Evolutionary conservation across 2,797 vertebrate species (phyloP), one percentile per base, ranked within the genome.

Genomic region (Scolopax bukidnonensis): DNA sequence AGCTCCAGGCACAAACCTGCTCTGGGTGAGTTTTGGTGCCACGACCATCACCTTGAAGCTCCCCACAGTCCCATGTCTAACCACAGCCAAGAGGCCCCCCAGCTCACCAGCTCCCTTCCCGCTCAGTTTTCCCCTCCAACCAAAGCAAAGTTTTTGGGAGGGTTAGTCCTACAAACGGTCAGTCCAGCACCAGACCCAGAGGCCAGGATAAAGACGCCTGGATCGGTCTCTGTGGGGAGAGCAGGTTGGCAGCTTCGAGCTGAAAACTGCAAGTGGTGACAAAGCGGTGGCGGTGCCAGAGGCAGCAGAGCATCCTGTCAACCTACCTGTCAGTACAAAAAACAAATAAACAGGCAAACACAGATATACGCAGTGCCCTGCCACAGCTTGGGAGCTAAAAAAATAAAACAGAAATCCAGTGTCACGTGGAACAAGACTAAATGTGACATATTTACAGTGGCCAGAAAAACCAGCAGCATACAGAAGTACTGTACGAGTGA

Each of bases 401-500:
- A 60, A 50, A 51, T 2, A 6, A 51, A 57, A 9, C 1, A 10
- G 9, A 74, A 84, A 30, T 38, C 28, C 69, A 59, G 11, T 24
- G 13, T 23, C 30, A 4, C 4, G 2, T 5, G 9, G 45, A 65
- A 17, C 23, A 23, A 36, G 30, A 36, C 38, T 24, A 73, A 25
- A 23, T 1, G 8, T 11, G 24, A 21, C 28, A 56, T 50, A 16
- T 12, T 15, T 25, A 19, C 4, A 38, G 79, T 0, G 53, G 33
- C 13, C 48, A 30, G 48, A 16, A 71, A 63, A 67, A n/a, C 1
- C 4, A 53, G 8, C 5, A 16, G 28, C 12, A 14, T 3, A 4
- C 28, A 36, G 83, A 30, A 71, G 12, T 8, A 27, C 28, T 1
- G 1, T 16, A 14, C 0, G 1, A 59, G 57, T 1, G 15, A 54